Base-by-base conservation (phyloP, 2,113 vertebrate genomes). In the Pituophis catenifer region DNA sequence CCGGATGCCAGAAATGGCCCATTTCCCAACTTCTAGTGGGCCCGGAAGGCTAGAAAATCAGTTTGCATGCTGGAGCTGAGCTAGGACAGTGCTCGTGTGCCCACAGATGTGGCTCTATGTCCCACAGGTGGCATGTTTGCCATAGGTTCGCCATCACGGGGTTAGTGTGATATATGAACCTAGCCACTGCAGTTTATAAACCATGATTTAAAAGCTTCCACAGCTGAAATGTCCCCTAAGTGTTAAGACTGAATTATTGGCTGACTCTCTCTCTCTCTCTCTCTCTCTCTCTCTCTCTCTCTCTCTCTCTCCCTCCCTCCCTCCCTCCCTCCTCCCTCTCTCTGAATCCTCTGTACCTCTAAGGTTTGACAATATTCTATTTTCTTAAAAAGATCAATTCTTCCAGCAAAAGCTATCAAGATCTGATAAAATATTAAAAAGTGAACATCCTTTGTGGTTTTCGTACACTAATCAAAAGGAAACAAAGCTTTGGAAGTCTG, bases 251-350 rank as follows among this genome's bases (percentile, higher is more conserved):
- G 17, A 75, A 33, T 38, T 75, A 19, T 75, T 75, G n/a, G 65
- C n/a, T 75, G 65, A 33, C 3, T 2, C 24, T 29, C 44, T 4
- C 44, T 48, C 44, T 3, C 44, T 4, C 44, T 48, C 44, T 48
- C 44, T 0, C 3, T 11, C 24, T 29, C 1, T 0, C 24, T 62
- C 59, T 62, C 24, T 5, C 24, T 65, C 3, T 33, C 5, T 17
- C 65, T 8, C 15, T 17, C 5, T 0, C 21, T 8, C 57, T 1
- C 57, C 0, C 55, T 0, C 55, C 0, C 12, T 12, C 62, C 13
- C 5, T 15, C 29, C 24, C 12, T 12, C 62, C 15, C 5, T 15
- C 29, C 10, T 62, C 26, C 3, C 29, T 70, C 6, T 8, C n/a
- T 33, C 12, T 75, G 33, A 33, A 75, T 2, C 2, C 13, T 75